Conservation (phyloP, 2,113 vertebrate genomes). For the Manacus vitellinus region DNA sequence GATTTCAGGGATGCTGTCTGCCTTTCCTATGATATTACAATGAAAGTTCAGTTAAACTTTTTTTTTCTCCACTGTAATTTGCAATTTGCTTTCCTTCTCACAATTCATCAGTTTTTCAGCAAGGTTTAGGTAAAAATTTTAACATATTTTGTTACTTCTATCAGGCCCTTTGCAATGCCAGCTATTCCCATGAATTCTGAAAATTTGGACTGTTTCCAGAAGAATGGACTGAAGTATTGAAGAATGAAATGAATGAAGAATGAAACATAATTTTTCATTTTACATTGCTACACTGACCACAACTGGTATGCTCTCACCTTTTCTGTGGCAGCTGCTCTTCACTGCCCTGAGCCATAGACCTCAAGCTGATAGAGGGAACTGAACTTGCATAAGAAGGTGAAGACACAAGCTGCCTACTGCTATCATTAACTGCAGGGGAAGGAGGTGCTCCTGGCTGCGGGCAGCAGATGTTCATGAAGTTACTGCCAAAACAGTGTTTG, state of each 20-base stretch:
- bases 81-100: not conserved
- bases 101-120: not conserved
- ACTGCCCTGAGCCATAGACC: not conserved
- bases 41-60: not conserved
- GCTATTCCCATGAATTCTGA: not conserved
- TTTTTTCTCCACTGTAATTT: not conserved
- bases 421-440: not conserved
- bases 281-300: not conserved
- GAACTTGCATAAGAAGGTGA: constrained; percentile 21
- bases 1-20: not conserved
- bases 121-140: not conserved
- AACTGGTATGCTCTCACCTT: not conserved
- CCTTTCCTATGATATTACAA: not conserved
- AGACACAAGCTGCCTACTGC: not conserved
- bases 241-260: not conserved
- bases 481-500: not conserved
- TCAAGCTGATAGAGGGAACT: constrained; percentile 15
- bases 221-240: not conserved
- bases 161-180: not conserved
- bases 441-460: not conserved
- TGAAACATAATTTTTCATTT: constrained; percentile 34
- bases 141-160: not conserved
- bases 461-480: constrained; percentile 25
- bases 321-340: not conserved
- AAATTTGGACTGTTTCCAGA: constrained; percentile 38